Evolutionary conservation across 2,113 vertebrate species (phyloP), one percentile per base, ranked within the genome.

Genomic region (Blennius ocellaris): DNA sequence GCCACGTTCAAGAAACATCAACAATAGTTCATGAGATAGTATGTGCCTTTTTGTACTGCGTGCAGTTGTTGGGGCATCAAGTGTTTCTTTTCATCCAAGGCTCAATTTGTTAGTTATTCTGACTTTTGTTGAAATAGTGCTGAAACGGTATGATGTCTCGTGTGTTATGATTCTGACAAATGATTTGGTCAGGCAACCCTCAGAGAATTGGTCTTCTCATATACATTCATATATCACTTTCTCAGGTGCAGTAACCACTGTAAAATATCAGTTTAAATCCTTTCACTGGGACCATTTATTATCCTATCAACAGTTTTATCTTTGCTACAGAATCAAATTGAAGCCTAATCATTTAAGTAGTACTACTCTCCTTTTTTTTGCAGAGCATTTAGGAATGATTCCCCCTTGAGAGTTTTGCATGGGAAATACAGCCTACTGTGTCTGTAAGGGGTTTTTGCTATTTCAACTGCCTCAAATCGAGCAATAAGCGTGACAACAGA

Each of bases 331-430:
- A 64, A 41, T 63, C 37, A 52, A 51, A 80, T 16, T 11, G 5
- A 8, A 62, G 38, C 48, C 15, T 6, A 39, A 70, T 51, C 45
- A 70, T 47, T 39, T 49, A 48, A 37, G 37, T 39, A 69, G 21
- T 47, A 14, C 21, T n/a, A 53, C 40, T 61, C 6, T 15, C 11
- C 16, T 37, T 37, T 54, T 69, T 30, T 30, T 62, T 74, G 15
- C 67, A 51, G 7, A 57, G 37, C 30, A 60, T 12, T 57, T 41
- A 11, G 47, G 49, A 53, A 65, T 57, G 41, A 65, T 60, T 48
- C n/a, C 61, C 57, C 37, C 36, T 41, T 17, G 10, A 58, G 14
- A 14, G 8, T 56, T 69, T 8, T 10, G n/a, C 56, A 9, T 52
- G 49, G 41, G 15, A n/a, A 48, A 48, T 15, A 44, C 17, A 50